phyloP scores from a whole-genome alignment of 2,113 vertebrate species.

The Ictidomys tridecemlineatus region DNA sequence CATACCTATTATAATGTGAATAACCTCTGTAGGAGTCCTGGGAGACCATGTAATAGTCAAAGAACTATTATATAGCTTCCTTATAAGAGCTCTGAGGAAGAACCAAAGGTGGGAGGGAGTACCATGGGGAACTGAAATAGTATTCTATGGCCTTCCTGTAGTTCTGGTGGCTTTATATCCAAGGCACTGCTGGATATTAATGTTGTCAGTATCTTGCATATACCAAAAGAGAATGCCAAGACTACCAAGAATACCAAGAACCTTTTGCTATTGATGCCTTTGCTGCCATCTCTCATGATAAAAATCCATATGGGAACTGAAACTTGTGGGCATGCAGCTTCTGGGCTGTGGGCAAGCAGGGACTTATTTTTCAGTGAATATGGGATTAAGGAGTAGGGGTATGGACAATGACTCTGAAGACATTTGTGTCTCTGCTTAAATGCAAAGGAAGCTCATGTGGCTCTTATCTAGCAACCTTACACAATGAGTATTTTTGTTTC shows the following conservation, averaged over 20 bases:
- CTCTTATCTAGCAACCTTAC: neutral
- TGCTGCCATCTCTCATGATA: neutral
- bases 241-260: slow-evolving; percentile 84
- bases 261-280: slow-evolving; percentile 70
- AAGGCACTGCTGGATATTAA: slow-evolving; percentile 93
- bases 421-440: neutral
- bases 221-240: slow-evolving; percentile 87
- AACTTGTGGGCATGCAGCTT: neutral
- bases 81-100: slow-evolving; percentile 71
- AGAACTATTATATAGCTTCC: slow-evolving; percentile 53
- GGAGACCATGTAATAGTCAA: neutral
- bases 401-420: neutral
- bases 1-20: fast-evolving
- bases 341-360: neutral
- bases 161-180: slow-evolving; percentile 90
- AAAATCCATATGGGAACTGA: neutral
- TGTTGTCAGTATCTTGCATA: slow-evolving; percentile 93
- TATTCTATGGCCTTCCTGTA: slow-evolving; percentile 90
- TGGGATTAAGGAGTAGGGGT: too few species aligned
- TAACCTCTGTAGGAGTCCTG: fast-evolving
- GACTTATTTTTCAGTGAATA: neutral
- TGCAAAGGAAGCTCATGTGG: neutral
- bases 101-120: slow-evolving; percentile 4
- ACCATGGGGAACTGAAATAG: slow-evolving; percentile 70
- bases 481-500: neutral